Conservation (phyloP, 1,140 invertebrate genomes). For the Calephelis nemesis region DNA sequence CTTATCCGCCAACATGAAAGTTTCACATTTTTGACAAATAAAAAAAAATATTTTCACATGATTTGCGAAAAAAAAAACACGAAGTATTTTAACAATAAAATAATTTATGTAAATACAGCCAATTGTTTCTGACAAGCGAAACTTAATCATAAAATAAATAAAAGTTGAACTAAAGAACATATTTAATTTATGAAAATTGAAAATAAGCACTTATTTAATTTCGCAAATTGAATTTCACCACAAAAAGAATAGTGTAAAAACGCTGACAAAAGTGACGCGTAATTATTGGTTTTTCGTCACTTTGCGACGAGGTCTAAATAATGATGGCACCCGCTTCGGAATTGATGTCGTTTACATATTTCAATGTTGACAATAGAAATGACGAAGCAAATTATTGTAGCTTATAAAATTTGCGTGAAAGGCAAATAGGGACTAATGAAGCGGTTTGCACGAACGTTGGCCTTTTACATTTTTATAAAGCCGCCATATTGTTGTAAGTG, state of each 20-base stretch:
- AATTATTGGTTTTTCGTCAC: slow-evolving; percentile 16
- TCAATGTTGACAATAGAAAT: slow-evolving; percentile 18
- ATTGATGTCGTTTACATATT: slow-evolving; percentile 17
- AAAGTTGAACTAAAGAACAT: not conserved
- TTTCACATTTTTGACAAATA: too few species aligned
- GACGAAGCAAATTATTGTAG: slow-evolving; percentile 17
- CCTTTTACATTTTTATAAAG: not conserved
- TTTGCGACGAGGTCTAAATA: slow-evolving; percentile 11
- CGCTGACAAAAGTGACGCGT: not conserved
- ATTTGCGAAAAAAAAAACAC: too few species aligned
- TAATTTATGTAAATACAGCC: too few species aligned
- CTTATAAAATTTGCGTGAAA: slow-evolving; percentile 9
- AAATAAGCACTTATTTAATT: not conserved
- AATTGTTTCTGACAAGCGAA: too few species aligned
- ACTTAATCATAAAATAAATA: not conserved
- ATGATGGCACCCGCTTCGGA: not conserved
- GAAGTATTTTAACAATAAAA: too few species aligned
- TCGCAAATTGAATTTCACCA: not conserved
- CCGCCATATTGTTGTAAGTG: too few species aligned
- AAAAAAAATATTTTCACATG: too few species aligned
- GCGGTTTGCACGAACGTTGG: slow-evolving; percentile 7
- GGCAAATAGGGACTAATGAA: slow-evolving; percentile 15
- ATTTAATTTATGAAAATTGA: not conserved
- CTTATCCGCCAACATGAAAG: too few species aligned
- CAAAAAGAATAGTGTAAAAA: not conserved